Base-by-base conservation (phyloP, 2,888 invertebrate genomes). In the Osedax frankpressi region DNA sequence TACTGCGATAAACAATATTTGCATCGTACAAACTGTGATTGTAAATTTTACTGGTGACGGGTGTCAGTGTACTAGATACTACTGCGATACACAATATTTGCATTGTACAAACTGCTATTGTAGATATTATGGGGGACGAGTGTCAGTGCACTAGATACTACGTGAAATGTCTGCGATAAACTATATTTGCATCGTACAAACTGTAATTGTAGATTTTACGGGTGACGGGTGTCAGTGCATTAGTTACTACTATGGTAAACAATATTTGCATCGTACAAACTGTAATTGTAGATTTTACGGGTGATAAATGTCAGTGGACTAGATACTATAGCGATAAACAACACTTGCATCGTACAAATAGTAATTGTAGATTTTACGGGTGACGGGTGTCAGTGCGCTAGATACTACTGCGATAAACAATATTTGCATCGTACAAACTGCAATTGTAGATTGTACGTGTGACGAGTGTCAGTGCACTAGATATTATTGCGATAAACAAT, bases 361-460 rank as follows among this genome's bases (percentile, higher is more conserved):
- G 25, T 0, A 62, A 3, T 3, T 62, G 63, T 3, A 3, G 0
- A 3, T 62, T 62, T 25, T 62, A 62, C 3, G 26, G 25, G 25
- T 62, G 63, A 62, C 63, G 3, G 0, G 26, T 62, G 63, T 62
- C 2, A 62, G 63, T 62, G 63, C 6, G 3, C 63, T 62, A 14
- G 63, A 62, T 25, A 62, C 63, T 62, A 62, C 63, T 14, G 63
- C 25, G 63, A 62, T 26, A 62, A 62, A 62, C 63, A 62, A 62
- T 3, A 14, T 62, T 2, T 62, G 63, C 26, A 62, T 62, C 26
- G 63, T 62, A 25, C 63, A 62, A 3, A 26, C n/a, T n/a, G n/a
- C n/a, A n/a, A n/a, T n/a, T 62, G 6, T 2, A 25, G 3, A 3
- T 62, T 62, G 63, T 62, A 62, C 25, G 26, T 62, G 25, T 62